Conservation (phyloP, 2,888 invertebrate species). For the Micropterix aruncella region DNA sequence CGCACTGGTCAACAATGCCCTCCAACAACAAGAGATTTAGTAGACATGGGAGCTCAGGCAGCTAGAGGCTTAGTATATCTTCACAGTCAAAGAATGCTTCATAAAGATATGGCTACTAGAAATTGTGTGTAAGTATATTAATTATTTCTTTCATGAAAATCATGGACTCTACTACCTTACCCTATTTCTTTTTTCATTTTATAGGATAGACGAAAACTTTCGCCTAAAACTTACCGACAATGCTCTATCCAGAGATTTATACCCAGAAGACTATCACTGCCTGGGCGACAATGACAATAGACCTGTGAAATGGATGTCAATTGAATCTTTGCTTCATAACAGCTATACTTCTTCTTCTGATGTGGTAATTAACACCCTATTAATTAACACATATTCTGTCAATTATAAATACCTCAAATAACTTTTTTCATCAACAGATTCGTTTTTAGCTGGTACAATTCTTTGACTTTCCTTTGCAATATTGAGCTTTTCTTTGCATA, state of each 20-base stretch:
- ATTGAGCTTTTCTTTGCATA: neutral
- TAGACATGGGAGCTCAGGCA: slow-evolving; percentile 74
- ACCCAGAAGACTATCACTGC: slow-evolving; percentile 88
- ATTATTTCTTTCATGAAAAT: slow-evolving; percentile 4
- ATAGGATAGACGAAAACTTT: slow-evolving; percentile 47
- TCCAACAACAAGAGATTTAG: slow-evolving; percentile 61
- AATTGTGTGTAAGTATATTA: slow-evolving; percentile 73
- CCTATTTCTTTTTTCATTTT: slow-evolving; percentile 7
- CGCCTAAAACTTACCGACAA: slow-evolving; percentile 79
- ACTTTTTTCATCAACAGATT: neutral
- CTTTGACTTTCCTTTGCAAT: neutral
- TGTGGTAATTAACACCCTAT: slow-evolving; percentile 48
- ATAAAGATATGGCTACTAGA: slow-evolving; percentile 81
- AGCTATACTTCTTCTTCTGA: slow-evolving; percentile 80
- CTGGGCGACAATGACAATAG: slow-evolving; percentile 87
- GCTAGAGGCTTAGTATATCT: slow-evolving; percentile 77
- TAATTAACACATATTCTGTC: neutral
- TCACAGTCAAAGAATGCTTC: slow-evolving; percentile 76
- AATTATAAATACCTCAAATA: slow-evolving; percentile 13
- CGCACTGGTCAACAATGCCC: slow-evolving; percentile 35
- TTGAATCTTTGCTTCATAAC: slow-evolving; percentile 70
- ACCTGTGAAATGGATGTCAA: slow-evolving; percentile 88
- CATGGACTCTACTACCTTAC: neutral
- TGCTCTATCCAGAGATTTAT: slow-evolving; percentile 78
- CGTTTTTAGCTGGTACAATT: neutral